Percentiles rank a stretch among this genome's conserved stretches.
These are phyloP conservation scores for Poecilia wingei DNA, from an alignment of 2,797 vertebrate species.

Conservation along the genomic window DNA sequence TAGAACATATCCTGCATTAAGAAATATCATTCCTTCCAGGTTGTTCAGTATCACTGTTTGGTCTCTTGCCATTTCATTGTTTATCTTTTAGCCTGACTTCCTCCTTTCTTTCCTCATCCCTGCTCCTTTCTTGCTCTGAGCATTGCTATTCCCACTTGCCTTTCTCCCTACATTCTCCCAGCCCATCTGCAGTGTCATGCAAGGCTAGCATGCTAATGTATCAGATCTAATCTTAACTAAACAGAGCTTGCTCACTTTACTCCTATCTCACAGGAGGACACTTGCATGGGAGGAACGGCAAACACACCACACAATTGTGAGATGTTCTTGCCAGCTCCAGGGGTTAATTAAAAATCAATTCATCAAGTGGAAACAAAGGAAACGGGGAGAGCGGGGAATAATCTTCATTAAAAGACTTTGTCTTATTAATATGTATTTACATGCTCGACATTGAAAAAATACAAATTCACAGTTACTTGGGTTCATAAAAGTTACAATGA, in stretches of 20 bases:
- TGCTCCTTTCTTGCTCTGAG: conserved; percentile 28
- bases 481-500: conserved; percentile 55
- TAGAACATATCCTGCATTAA: conserved; percentile 18
- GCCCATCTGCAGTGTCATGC: conserved; percentile 39
- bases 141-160: conserved; percentile 52
- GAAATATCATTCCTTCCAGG: conserved; percentile 13
- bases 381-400: conserved; percentile 38
- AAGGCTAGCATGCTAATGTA: conserved; percentile 70
- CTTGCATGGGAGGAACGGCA: conserved; percentile 38
- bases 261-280: conserved; percentile 53
- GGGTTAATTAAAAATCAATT: conserved; percentile 79
- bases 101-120: conserved; percentile 44
- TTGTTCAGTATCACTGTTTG: conserved; percentile 28
- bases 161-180: conserved; percentile 40
- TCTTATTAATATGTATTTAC: conserved; percentile 58
- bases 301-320: conserved; percentile 37
- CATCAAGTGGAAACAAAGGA: conserved; percentile 68
- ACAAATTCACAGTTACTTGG: conserved; percentile 31
- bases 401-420: conserved; percentile 48
- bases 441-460: conserved; percentile 47
- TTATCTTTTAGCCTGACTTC: conserved; percentile 28
- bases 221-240: conserved; percentile 70
- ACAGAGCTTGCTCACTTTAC: conserved; percentile 59
- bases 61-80: conserved; percentile 44
- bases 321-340: conserved; percentile 60